Evolutionary conservation across 2,888 invertebrate species (phyloP).

Genomic region (Teleogryllus oceanicus): DNA sequence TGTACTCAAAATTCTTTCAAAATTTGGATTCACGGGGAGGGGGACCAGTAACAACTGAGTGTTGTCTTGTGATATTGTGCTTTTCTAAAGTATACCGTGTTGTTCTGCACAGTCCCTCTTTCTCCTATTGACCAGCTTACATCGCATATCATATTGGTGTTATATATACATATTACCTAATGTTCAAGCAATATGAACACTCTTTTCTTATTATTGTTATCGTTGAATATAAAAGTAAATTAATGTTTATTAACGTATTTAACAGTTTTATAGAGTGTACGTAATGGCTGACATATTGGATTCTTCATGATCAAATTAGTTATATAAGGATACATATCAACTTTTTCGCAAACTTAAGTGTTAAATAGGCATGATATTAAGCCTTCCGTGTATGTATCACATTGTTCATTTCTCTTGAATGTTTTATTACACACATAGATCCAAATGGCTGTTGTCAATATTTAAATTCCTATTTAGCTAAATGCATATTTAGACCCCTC

Average conservation of each 20-base stretch:
- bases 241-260: constrained; percentile 10
- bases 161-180: constrained; percentile 12
- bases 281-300: constrained; percentile 18
- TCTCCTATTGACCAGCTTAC: constrained; percentile 6
- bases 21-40: constrained; percentile 19
- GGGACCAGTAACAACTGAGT: constrained; percentile 22
- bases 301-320: constrained; percentile 12
- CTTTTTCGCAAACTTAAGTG: background rate
- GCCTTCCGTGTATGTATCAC: constrained; percentile 8
- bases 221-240: constrained; percentile 12
- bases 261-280: constrained; percentile 18
- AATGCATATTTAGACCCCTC: background rate
- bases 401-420: background rate
- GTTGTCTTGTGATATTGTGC: constrained; percentile 30
- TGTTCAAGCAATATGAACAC: constrained; percentile 28
- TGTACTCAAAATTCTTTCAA: background rate
- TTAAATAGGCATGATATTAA: background rate
- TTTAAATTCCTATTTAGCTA: background rate
- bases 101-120: constrained; percentile 27
- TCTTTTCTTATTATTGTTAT: constrained; percentile 24
- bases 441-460: background rate
- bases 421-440: background rate
- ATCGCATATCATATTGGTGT: constrained; percentile 21
- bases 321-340: constrained; percentile 18
- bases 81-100: constrained; percentile 20